Percentiles rank a stretch among this genome's conserved stretches.
These are phyloP conservation scores for Eulimnadia texana DNA, from an alignment of 1,140 invertebrate genomes.

Conservation along the genomic window DNA sequence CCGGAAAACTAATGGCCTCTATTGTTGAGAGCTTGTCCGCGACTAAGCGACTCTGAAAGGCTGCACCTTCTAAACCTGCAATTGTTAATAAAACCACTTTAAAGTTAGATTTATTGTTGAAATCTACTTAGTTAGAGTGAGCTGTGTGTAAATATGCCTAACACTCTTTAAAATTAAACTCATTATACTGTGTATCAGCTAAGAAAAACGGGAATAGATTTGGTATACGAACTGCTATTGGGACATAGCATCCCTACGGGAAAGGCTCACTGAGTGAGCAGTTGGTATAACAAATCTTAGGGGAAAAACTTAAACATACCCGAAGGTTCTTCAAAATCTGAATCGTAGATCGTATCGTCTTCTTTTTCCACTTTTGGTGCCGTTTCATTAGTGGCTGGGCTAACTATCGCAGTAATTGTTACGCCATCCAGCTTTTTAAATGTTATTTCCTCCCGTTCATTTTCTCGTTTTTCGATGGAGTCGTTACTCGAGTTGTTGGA, in stretches of 20 bases:
- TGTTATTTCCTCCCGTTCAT: background rate
- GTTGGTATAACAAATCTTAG: too few species aligned
- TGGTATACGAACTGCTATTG: too few species aligned
- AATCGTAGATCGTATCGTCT: slow-evolving; percentile 25
- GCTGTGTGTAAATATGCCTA: too few species aligned
- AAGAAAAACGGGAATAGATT: too few species aligned
- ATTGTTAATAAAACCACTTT: too few species aligned
- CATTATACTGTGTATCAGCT: too few species aligned
- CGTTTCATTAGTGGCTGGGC: slow-evolving; percentile 2
- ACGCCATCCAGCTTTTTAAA: background rate
- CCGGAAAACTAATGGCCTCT: slow-evolving; percentile 85
- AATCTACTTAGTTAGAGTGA: too few species aligned
- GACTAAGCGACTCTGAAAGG: slow-evolving; percentile 82
- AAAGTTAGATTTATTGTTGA: too few species aligned
- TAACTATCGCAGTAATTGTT: background rate
- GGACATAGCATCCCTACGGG: too few species aligned
- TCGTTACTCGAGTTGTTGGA: background rate
- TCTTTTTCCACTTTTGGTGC: slow-evolving; percentile 15
- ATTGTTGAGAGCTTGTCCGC: slow-evolving; percentile 88
- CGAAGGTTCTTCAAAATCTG: slow-evolving; percentile 33
- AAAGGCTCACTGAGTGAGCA: too few species aligned
- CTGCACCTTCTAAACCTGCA: slow-evolving; percentile 78
- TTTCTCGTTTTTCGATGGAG: background rate
- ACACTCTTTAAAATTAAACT: too few species aligned
- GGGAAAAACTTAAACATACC: slow-evolving; percentile 18